Percentiles rank a stretch among this genome's conserved stretches.
Evolutionary conservation across 2,888 invertebrate species (phyloP).

Genomic region (Ormyrus labotus): DNA sequence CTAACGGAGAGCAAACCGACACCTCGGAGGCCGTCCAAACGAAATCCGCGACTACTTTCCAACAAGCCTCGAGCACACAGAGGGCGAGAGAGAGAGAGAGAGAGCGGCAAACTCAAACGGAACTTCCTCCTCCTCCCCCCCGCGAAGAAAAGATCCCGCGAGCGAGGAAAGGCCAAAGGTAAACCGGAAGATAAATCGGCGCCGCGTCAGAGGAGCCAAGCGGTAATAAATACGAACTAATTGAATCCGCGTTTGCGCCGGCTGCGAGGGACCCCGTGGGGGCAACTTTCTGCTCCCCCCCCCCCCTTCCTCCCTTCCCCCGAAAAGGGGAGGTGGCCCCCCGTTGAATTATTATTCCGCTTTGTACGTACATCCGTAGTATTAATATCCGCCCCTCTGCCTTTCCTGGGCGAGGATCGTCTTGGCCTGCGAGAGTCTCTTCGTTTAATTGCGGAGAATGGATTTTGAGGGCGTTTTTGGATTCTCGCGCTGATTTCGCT

Average conservation of each 20-base stretch:
- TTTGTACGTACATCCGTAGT: slow-evolving; percentile 72
- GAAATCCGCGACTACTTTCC: no score
- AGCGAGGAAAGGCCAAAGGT: no score
- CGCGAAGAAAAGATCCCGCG: no score
- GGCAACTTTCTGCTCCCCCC: slow-evolving; percentile 41
- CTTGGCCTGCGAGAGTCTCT: slow-evolving; percentile 63
- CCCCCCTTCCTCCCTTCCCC: slow-evolving; percentile 59
- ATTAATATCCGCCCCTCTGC: slow-evolving; percentile 66
- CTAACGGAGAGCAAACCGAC: no score
- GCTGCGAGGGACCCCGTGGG: slow-evolving; percentile 55
- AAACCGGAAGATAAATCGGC: slow-evolving; percentile 62
- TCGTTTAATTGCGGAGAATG: slow-evolving; percentile 73
- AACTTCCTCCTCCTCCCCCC: no score
- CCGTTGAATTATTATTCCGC: slow-evolving; percentile 72
- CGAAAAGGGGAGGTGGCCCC: slow-evolving; percentile 41
- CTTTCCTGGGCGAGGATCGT: neutral
- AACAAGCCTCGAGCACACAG: no score
- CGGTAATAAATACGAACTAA: slow-evolving; percentile 71
- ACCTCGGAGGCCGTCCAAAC: no score
- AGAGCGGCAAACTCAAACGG: no score
- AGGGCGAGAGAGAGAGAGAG: no score
- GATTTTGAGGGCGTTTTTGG: slow-evolving; percentile 63
- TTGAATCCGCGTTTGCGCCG: slow-evolving; percentile 70
- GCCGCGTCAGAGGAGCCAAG: slow-evolving; percentile 58
- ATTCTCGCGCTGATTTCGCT: no score